Base-by-base conservation (phyloP, 2,888 invertebrate species). In the Molanna angustata region DNA sequence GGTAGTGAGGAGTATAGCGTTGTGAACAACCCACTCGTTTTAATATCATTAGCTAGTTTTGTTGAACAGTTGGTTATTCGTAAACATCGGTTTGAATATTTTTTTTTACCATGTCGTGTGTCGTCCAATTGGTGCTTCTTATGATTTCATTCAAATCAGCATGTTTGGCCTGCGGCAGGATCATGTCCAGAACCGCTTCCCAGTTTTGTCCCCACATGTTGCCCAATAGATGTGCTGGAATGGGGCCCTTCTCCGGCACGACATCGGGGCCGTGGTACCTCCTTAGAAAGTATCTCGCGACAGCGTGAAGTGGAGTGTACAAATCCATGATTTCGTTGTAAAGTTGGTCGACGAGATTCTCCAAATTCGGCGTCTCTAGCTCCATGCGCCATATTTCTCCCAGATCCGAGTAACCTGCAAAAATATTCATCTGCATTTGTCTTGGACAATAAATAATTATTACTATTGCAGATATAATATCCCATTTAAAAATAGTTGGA, bases 191-290 rank as follows among this genome's bases (percentile, higher is more conserved):
- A 7, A 86, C 64, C 0, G 79, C 65, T 20, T 77, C 77, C 88
- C 88, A 89, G 50, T 81, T 79, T 64, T 88, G 85, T 0, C 82
- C 78, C 88, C 88, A 88, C 67, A 88, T 78, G 52, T 63, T 69
- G 83, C 86, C 86, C 55, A 86, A 66, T 52, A 88, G 70, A 73
- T 88, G 86, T 11, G 85, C 82, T 1, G 87, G 86, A 60, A 88
- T 82, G 0, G 80, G 77, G 1, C 82, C 84, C 13, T 63, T 66
- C 50, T 70, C 68, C 1, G 80, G 68, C 1, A 83, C 76, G 0
- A 76, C 58, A 2, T 69, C 63, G 0, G 76, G 69, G 0, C 83
- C 84, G 63, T 85, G 86, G 21, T 70, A 65, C 56, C 70, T 65
- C 22, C 76, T 68, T 0, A 89, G 70, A 61, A 77, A 81, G 61